Base-by-base conservation (phyloP, 2,888 invertebrate genomes). In the Teinopalpus imperialis region DNA sequence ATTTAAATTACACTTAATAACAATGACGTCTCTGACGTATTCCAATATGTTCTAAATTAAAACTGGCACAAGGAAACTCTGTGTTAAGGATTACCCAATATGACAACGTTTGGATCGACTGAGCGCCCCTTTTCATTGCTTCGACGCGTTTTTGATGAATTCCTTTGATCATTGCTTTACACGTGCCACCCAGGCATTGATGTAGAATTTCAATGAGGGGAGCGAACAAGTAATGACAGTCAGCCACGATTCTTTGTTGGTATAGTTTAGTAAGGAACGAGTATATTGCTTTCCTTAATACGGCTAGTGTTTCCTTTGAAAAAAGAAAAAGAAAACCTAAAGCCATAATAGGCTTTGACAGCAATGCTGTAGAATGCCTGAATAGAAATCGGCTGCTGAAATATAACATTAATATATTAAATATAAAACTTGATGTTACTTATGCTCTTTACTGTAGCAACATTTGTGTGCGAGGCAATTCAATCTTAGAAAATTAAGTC, bases 131-230 rank as follows among this genome's bases (percentile, higher is more conserved):
- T 41, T 32, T 35, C 35, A 35, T 35, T 41, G 46, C 41, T 35
- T 27, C 31, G 34, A 20, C 40, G 40, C 24, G 40, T 29, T 43
- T 41, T 46, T 32, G 35, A 41, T 23, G 29, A 30, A 36, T 46
- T 41, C 35, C 35, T 41, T 46, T 46, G 46, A 46, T 46, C 40
- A 40, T 46, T 35, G 23, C 40, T 30, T 23, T 29, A 46, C 40
- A 45, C 39, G 46, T 41, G 41, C 30, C 46, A 30, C 26, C 12
- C 35, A 18, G 12, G 24, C 23, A 40, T 40, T 29, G 40, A 40
- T 40, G 45, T 46, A 40, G 29, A 46, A 46, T 46, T 46, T 40
- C 34, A 46, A 46, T 34, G 39, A 46, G 34, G 40, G 45, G 14
- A 27, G 14, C 27, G 27, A 29, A 21, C 40, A 20, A 45, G 14